Base-by-base conservation (phyloP, 1,140 invertebrate genomes). In the Sitophilus oryzae region DNA sequence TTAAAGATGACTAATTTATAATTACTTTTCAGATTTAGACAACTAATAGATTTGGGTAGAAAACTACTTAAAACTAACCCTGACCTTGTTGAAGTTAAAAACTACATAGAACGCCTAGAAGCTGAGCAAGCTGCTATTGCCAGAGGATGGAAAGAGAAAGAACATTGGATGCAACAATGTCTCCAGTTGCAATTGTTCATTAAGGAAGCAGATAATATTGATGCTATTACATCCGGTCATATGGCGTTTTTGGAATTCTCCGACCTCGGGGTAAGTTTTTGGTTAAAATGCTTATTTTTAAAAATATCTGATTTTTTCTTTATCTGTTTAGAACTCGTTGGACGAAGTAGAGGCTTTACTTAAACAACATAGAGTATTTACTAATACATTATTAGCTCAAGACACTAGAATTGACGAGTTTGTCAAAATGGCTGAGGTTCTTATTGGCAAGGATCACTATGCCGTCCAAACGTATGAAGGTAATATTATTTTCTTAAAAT, bases 151-250 rank as follows among this genome's bases (percentile, higher is more conserved):
- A 73, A 81, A 35, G 81, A 88, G 25, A 94, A 94, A 68, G 83
- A 91, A 19, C 81, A 83, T 43, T 88, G 87, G 80, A 73, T 95
- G 22, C 79, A 85, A 56, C 91, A 96, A 68, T 87, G 88, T 58
- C 75, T 92, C 14, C 89, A 95, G 63, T 74, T 96, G 43, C 89
- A 92, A 73, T 80, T 88, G 53, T 96, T 98, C 73, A 96, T 95
- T 71, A 82, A 91, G 46, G 96, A 99, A 74, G 95, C 94, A 0
- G 94, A 98, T 73, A 91, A 96, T 68, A 94, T 98, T 55, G 95
- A 98, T 74, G 92, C 94, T 0, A 87, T 91, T 3, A 95, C 90
- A 30, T 91, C 91, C 45, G 89, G 90, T 34, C 94, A 98, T 70
- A 88, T 95, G 70, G 88, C 91, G 0, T 96, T 94, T 73, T 75